Percentiles rank a stretch among this genome's conserved stretches.
These are phyloP conservation scores for Bellardia bayeri DNA, from an alignment of 2,888 invertebrate species.

Conservation along the genomic window DNA sequence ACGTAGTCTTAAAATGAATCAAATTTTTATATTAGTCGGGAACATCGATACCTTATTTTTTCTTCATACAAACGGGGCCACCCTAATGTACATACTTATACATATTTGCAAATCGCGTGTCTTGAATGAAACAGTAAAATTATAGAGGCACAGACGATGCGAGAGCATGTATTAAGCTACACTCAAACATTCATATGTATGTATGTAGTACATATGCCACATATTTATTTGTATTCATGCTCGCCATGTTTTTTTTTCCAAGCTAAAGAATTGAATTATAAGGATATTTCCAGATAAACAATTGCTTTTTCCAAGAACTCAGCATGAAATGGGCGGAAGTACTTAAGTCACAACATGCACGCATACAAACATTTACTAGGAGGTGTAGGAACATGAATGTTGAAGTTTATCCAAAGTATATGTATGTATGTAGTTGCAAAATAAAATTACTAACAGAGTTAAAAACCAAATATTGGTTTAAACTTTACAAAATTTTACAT, in stretches of 20 bases:
- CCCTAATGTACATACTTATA: neutral
- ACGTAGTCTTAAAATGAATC: too few species aligned
- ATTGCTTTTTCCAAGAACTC: conserved; percentile 38
- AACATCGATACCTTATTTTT: too few species aligned
- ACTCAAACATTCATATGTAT: too few species aligned
- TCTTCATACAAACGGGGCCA: too few species aligned
- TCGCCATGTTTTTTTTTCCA: neutral
- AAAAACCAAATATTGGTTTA: neutral
- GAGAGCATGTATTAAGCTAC: too few species aligned
- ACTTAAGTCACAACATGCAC: conserved; percentile 54
- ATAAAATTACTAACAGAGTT: neutral
- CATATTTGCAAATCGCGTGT: conserved; percentile 46
- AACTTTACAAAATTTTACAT: neutral
- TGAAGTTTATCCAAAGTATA: neutral
- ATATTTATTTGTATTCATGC: conserved; percentile 16
- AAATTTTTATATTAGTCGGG: too few species aligned
- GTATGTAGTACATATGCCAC: neutral
- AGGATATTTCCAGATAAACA: conserved; percentile 31
- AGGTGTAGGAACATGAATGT: neutral
- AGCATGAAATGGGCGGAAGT: conserved; percentile 67
- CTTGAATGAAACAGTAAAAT: neutral
- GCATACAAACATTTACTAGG: neutral
- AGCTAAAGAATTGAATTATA: conserved; percentile 33
- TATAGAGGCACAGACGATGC: neutral
- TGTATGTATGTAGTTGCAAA: neutral